Evolutionary conservation across 2,797 vertebrate species (phyloP), one percentile per base, ranked within the genome.

Genomic region (Gallinago nigripennis): DNA sequence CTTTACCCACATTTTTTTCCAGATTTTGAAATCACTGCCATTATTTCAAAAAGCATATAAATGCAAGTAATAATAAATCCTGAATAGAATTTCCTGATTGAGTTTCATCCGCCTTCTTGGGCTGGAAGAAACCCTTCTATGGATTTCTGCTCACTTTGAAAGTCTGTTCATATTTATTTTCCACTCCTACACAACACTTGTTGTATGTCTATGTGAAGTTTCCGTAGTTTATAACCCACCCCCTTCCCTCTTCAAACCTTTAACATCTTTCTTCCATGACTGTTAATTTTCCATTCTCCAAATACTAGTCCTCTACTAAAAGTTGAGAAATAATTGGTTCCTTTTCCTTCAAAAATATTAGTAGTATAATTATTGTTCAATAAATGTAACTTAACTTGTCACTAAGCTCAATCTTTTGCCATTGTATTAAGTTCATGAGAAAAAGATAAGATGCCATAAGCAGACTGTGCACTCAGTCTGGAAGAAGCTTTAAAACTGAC

Each of bases 161-260:
- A 80, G n/a, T 68, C 82, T 94, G 71, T 60, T 91, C 72, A 43
- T 86, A 73, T 65, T 91, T 81, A 88, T 89, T 85, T 96, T 78
- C 64, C 28, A 81, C 72, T 91, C 79, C 82, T 78, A 91, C 79
- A n/a, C 79, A 91, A 75, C 60, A 83, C 53, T 89, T 93, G 57
- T 50, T 56, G 46, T 20, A 66, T 24, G 11, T 71, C 64, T 90
- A 89, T 68, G 12, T 87, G 56, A 88, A 51, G 4, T 71, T 87
- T 88, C 15, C 20, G 16, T 70, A 35, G 9, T 82, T 93, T 84
- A 70, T 48, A 72, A 1, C 2, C 12, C 8, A 11, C 3, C 1
- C 7, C 10, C 8, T 11, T 57, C 33, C n/a, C 8, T 80, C 76
- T 76, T 91, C 39, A 85, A 77, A 61, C 6, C 2, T 31, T 82